These are phyloP conservation scores for Vidua macroura DNA, from an alignment of 2,113 vertebrate species.

Conservation along the genomic window DNA sequence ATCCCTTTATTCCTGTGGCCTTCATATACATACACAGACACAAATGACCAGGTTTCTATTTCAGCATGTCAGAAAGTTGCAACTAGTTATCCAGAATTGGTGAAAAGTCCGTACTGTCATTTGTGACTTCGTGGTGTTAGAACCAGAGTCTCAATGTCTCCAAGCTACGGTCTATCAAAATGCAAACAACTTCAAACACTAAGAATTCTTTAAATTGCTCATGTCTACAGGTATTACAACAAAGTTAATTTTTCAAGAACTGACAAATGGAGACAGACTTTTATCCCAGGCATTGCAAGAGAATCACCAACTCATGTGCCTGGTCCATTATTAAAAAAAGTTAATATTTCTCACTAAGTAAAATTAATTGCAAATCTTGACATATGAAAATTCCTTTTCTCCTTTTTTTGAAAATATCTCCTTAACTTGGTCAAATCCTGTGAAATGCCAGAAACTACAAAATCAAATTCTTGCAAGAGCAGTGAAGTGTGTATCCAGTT, in stretches of 20 bases:
- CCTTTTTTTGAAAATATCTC: constrained; percentile 64
- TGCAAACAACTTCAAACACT: constrained; percentile 67
- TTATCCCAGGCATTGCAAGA: constrained; percentile 57
- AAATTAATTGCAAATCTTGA: constrained; percentile 69
- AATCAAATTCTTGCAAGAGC: constrained; percentile 59
- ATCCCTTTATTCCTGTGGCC: constrained; percentile 79
- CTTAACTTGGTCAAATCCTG: constrained; percentile 73
- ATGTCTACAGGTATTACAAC: constrained; percentile 68
- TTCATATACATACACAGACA: constrained; percentile 71
- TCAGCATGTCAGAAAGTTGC: neutral
- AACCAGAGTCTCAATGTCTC: constrained; percentile 43
- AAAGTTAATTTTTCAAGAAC: constrained; percentile 66
- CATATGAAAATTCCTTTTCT: constrained; percentile 61
- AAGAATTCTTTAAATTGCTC: constrained; percentile 67
- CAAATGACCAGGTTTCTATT: constrained; percentile 59
- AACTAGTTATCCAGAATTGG: constrained; percentile 58
- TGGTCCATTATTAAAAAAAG: constrained; percentile 58
- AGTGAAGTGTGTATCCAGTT: constrained; percentile 62
- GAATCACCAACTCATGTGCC: constrained; percentile 2
- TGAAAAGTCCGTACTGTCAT: constrained; percentile 40
- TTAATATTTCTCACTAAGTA: constrained; percentile 68
- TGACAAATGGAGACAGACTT: constrained; percentile 47
- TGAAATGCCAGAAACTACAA: constrained; percentile 70
- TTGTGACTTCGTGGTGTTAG: constrained; percentile 3
- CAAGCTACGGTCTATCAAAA: constrained; percentile 62